phyloP scores from a whole-genome alignment of 2,888 invertebrate genomes.

The Mesopsocus fuscifrons region DNA sequence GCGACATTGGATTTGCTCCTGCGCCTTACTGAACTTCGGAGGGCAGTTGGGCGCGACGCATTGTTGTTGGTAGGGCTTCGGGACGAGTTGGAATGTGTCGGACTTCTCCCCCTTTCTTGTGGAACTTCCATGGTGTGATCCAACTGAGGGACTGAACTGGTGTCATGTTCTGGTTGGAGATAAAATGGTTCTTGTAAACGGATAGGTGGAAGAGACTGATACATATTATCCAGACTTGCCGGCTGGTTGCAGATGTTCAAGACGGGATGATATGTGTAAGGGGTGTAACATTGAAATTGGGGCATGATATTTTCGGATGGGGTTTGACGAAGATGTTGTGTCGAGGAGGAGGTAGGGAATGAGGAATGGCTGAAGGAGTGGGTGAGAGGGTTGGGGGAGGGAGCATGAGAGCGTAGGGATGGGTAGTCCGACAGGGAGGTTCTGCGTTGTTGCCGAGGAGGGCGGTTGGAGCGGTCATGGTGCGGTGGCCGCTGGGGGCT shows the following conservation, averaged over 20 bases:
- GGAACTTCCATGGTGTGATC: background rate
- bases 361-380: conserved; percentile 3
- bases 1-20: conserved; percentile 30
- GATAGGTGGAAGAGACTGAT: conserved; percentile 1
- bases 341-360: background rate
- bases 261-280: background rate
- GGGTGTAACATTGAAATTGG: background rate
- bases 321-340: background rate
- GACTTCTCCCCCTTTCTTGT: conserved; percentile 15
- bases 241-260: conserved; percentile 4
- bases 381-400: conserved; percentile 11
- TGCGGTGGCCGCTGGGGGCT: background rate
- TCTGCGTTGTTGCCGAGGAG: background rate
- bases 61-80: background rate
- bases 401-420: conserved; percentile 5
- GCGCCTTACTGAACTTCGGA: conserved; percentile 16
- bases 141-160: background rate
- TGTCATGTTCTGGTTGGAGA: no score
- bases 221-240: background rate
- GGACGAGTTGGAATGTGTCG: conserved; percentile 14
- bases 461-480: background rate
- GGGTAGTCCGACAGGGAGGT: background rate
- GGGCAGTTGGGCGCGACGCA: background rate
- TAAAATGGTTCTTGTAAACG: no score
- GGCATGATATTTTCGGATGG: background rate